These are phyloP conservation scores for Cenopis cana DNA, from an alignment of 2,888 invertebrate genomes.

Conservation along the genomic window DNA sequence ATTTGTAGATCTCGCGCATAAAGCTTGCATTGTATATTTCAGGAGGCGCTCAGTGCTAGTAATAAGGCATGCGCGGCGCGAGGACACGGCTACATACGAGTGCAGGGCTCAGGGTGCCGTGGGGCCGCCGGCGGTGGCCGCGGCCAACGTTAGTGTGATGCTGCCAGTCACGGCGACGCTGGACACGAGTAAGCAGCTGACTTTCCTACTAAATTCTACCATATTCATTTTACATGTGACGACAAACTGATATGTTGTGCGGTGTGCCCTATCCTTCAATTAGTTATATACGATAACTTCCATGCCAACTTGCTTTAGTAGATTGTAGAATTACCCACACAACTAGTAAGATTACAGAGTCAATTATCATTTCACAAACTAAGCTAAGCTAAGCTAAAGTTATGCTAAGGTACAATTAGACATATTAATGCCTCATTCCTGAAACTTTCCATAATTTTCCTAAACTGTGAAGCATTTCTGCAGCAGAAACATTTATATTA, in stretches of 20 bases:
- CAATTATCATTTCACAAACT: too few species aligned
- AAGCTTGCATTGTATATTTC: constrained; percentile 55
- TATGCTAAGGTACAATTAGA: background rate
- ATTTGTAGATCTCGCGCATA: background rate
- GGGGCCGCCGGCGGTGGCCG: constrained; percentile 84
- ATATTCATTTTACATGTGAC: background rate
- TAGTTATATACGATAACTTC: too few species aligned
- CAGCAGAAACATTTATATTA: too few species aligned
- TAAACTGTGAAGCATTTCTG: too few species aligned
- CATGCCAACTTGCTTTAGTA: background rate
- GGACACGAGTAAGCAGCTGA: constrained; percentile 71
- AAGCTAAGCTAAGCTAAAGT: background rate
- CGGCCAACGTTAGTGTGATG: constrained; percentile 82
- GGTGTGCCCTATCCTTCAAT: too few species aligned
- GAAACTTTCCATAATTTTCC: too few species aligned
- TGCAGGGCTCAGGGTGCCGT: constrained; percentile 91
- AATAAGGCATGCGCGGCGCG: constrained; percentile 89
- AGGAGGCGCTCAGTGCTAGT: constrained; percentile 94
- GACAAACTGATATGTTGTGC: too few species aligned
- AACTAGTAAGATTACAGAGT: too few species aligned
- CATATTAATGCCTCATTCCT: too few species aligned
- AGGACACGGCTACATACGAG: constrained; percentile 92
- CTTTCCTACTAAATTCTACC: background rate
- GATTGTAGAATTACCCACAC: background rate
- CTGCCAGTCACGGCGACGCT: constrained; percentile 71